Conservation (phyloP, 2,113 vertebrate genomes). For the Tautogolabrus adspersus region DNA sequence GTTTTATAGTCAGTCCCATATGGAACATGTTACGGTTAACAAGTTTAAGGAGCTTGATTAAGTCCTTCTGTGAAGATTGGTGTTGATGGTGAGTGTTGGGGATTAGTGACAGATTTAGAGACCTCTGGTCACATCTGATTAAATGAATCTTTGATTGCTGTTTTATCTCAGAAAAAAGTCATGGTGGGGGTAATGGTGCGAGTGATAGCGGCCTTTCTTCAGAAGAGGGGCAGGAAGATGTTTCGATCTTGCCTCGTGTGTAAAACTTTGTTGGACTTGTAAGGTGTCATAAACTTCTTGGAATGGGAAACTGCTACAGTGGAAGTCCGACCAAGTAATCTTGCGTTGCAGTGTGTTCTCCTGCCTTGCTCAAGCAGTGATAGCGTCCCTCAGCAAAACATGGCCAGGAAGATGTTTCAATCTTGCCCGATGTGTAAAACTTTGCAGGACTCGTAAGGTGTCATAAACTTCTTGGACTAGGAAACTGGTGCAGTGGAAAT, state of each 20-base stretch:
- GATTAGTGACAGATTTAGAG: constrained; percentile 37
- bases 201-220: neutral
- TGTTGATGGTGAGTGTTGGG: constrained; percentile 25
- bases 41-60: constrained; percentile 49
- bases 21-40: constrained; percentile 52
- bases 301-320: too few relatives aligned
- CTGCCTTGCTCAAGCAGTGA: neutral
- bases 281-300: too few relatives aligned
- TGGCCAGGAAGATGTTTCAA: too few relatives aligned
- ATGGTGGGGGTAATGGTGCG: neutral
- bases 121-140: constrained; percentile 1
- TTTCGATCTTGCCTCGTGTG: too few relatives aligned
- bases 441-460: neutral
- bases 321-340: too few relatives aligned
- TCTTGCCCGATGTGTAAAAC: too few relatives aligned
- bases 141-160: neutral
- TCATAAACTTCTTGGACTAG: too few relatives aligned
- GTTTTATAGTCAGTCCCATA: constrained; percentile 57
- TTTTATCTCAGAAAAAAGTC: neutral
- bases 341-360: too few relatives aligned
- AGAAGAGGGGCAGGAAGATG: neutral
- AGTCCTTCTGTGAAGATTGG: constrained; percentile 38
- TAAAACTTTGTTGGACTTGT: neutral
- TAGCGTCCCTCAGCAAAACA: neutral
- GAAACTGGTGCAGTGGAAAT: too few relatives aligned